These are phyloP conservation scores for Darevskia nairensis DNA, from an alignment of 2,797 vertebrate genomes.

Conservation along the genomic window DNA sequence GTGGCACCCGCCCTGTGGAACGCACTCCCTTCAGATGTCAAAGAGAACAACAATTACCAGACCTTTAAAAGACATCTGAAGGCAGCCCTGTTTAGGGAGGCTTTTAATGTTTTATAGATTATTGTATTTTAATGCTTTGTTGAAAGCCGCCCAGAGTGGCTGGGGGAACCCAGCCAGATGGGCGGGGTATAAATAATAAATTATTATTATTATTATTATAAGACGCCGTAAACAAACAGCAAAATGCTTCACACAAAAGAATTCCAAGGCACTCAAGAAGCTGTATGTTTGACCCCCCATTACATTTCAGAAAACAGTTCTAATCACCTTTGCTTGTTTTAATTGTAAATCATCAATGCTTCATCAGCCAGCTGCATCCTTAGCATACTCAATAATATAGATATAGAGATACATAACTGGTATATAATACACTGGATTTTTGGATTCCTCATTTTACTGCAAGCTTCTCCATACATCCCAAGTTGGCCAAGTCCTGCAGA, in stretches of 20 bases:
- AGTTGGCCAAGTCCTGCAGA: conserved; percentile 61
- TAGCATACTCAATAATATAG: conserved; percentile 60
- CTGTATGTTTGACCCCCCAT: conserved; percentile 53
- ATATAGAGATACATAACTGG: conserved; percentile 56
- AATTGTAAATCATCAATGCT: conserved; percentile 63
- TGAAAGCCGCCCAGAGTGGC: no score
- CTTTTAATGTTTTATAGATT: no score
- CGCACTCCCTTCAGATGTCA: no score
- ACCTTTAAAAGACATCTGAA: no score
- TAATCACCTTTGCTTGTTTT: conserved; percentile 53
- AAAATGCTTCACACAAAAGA: conserved; percentile 59
- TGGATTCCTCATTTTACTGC: conserved; percentile 62
- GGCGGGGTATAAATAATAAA: no score
- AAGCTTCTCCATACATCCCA: conserved; percentile 42
- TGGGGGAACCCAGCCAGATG: no score
- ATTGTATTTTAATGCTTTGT: no score
- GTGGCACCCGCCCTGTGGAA: no score
- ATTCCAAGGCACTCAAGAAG: conserved; percentile 57
- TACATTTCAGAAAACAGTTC: conserved; percentile 60
- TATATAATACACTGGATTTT: conserved; percentile 73
- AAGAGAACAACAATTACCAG: no score
- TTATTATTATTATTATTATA: no score
- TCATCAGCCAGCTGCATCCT: conserved; percentile 65
- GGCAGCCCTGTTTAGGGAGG: no score
- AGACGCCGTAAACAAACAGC: conserved; percentile 43